A percentile compares a stretch with the other conserved stretches of the same genome.
phyloP scores from a whole-genome alignment of 2,113 vertebrate genomes.

The Chaenogobius annularis region DNA sequence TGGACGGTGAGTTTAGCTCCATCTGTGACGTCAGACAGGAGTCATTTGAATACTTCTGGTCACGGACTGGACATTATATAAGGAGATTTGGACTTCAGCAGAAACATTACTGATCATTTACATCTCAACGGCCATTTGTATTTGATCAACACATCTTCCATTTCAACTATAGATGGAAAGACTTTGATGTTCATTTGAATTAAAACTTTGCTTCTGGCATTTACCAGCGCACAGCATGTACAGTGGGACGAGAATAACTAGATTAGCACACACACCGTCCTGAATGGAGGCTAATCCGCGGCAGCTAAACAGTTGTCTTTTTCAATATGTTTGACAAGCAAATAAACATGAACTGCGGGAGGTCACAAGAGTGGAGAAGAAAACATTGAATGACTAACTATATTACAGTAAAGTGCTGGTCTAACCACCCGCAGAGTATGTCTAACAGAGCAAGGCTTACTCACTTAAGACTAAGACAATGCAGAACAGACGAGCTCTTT shows the following conservation, averaged over 20 bases:
- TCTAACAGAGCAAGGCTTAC: conserved; percentile 9
- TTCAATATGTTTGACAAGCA: not conserved
- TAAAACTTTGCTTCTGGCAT: conserved; percentile 13
- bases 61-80: conserved; percentile 52
- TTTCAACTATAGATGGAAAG: not conserved
- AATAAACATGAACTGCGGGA: not conserved
- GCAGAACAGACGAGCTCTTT: conserved; percentile 8
- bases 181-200: not conserved
- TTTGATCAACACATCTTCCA: not conserved
- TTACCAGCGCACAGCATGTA: conserved; percentile 18
- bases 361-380: not conserved
- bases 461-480: conserved; percentile 23
- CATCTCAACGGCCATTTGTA: not conserved
- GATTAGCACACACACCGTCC: conserved; percentile 57
- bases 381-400: not conserved
- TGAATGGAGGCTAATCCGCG: conserved; percentile 59
- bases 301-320: conserved; percentile 31
- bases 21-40: conserved; percentile 38
- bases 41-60: conserved; percentile 48
- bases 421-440: conserved; percentile 48
- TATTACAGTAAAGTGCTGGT: conserved; percentile 10
- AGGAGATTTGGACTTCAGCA: conserved; percentile 55
- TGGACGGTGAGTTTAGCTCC: conserved; percentile 24
- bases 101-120: conserved; percentile 11
- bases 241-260: conserved; percentile 67